These are phyloP conservation scores for Carduelis carduelis DNA, from an alignment of 2,797 vertebrate genomes.

Conservation along the genomic window DNA sequence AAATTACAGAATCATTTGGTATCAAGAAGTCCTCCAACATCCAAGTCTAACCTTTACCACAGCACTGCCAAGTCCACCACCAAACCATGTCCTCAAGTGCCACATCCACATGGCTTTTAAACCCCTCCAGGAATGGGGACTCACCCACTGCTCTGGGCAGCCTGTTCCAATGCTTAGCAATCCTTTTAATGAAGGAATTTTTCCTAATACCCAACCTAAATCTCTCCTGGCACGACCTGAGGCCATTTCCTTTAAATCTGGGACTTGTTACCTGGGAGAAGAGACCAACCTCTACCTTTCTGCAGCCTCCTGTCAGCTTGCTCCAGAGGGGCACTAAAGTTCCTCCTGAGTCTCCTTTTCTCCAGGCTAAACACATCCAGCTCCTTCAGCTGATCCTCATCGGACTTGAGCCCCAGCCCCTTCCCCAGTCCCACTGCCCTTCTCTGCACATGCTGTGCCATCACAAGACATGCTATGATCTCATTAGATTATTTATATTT, in stretches of 20 bases:
- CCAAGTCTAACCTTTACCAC: fast-evolving
- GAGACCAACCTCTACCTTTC: neutral
- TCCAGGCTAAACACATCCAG: neutral
- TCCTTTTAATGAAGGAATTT: neutral
- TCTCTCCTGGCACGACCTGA: neutral
- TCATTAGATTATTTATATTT: neutral
- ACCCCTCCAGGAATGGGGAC: neutral
- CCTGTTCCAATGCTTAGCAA: neutral
- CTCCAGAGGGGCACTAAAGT: neutral
- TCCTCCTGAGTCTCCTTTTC: neutral
- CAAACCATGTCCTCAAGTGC: neutral
- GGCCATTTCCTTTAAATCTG: neutral
- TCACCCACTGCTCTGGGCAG: neutral
- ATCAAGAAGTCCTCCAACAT: neutral
- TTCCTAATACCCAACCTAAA: neutral
- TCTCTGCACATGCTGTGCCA: neutral
- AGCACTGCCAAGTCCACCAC: neutral
- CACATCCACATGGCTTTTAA: neutral
- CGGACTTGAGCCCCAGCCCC: neutral
- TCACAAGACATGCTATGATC: neutral
- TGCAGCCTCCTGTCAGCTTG: neutral
- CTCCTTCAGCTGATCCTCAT: neutral
- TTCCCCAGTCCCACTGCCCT: neutral
- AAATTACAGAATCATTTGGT: neutral
- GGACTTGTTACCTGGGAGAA: neutral